Base-by-base conservation (phyloP, 1,140 invertebrate genomes). In the Homalodisca vitripennis region DNA sequence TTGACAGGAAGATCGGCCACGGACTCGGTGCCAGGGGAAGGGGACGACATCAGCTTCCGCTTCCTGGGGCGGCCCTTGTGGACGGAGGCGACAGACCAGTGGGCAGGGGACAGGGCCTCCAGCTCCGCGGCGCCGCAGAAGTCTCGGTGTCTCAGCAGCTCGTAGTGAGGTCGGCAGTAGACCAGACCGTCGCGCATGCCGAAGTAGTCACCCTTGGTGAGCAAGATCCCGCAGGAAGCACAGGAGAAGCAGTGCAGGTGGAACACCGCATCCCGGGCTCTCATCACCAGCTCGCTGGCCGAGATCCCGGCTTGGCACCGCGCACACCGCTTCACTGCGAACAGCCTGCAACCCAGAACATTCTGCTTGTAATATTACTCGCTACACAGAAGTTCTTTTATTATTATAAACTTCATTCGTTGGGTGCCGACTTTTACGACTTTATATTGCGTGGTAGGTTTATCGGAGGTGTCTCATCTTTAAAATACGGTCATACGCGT, bases 201-300 rank as follows among this genome's bases (percentile, higher is more conserved):
- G 80, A 95, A 97, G 74, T 94, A 91, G 79, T 97, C 95, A 30
- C 95, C 90, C 55, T 91, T 91, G 69, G 89, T 88, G 41, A 92
- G 80, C 27, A 87, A 84, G 14, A 85, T 84, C 65, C 92, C 89
- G 81, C 95, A 97, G 63, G 91, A 88, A 22, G 89, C 87, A 78
- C 94, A 98, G 1, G 89, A 90, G 83, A 98, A 98, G 82, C 94
- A 98, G 69, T 90, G 87, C 60, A 95, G 84, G 80, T 98, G 94
- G 80, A 93, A 98, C 53, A 97, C 93, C 73, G 91, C 84, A 73
- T 94, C 92, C 30, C 91, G 80, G 0, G 93, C 94, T 71, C 93
- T 81, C 94, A 97, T 97, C 76, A 97, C 94, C 75, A 97, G 83
- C 82, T 97, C 94, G 73, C 90, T 90, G n/a, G 93, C 88, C 14